A percentile compares a stretch with the other conserved stretches of the same genome.
phyloP scores from a whole-genome alignment of 2,888 invertebrate species.

The Cistogaster globosa region DNA sequence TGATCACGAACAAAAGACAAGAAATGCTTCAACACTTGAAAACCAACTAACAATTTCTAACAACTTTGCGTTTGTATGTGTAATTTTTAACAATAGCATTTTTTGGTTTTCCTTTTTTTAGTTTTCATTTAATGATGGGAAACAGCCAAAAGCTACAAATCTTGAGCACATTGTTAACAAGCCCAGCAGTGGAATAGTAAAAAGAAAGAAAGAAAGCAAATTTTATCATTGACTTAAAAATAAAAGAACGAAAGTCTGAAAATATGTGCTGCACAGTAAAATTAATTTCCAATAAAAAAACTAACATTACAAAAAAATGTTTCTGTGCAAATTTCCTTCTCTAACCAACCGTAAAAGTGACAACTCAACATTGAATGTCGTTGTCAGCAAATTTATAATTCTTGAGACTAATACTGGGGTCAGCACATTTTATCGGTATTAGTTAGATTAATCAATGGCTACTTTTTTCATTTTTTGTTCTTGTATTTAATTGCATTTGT shows the following conservation, averaged over 20 bases:
- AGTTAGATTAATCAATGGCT: neutral
- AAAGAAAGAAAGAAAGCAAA: neutral
- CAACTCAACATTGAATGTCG: slow-evolving; percentile 14
- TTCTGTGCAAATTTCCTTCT: slow-evolving; percentile 13
- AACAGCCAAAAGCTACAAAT: slow-evolving; percentile 1
- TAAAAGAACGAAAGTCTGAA: neutral
- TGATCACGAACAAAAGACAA: slow-evolving; percentile 45
- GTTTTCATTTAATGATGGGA: neutral
- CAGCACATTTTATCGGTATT: neutral
- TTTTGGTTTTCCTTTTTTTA: slow-evolving; percentile 12
- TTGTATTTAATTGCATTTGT: too few relatives aligned
- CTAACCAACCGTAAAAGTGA: slow-evolving; percentile 31
- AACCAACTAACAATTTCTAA: slow-evolving; percentile 38
- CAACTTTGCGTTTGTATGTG: slow-evolving; percentile 8
- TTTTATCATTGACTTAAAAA: neutral
- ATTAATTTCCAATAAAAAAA: slow-evolving; percentile 35
- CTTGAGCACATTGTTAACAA: slow-evolving; percentile 42
- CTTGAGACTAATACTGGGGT: slow-evolving; percentile 26
- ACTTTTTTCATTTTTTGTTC: too few relatives aligned
- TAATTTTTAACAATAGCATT: slow-evolving; percentile 36
- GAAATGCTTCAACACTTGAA: slow-evolving; percentile 32
- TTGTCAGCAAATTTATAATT: slow-evolving; percentile 42
- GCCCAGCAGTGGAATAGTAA: neutral
- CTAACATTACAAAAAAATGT: neutral
- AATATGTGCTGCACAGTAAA: slow-evolving; percentile 40